phyloP scores from a whole-genome alignment of 2,888 invertebrate genomes.

The Eueremaeus valkanovi region DNA sequence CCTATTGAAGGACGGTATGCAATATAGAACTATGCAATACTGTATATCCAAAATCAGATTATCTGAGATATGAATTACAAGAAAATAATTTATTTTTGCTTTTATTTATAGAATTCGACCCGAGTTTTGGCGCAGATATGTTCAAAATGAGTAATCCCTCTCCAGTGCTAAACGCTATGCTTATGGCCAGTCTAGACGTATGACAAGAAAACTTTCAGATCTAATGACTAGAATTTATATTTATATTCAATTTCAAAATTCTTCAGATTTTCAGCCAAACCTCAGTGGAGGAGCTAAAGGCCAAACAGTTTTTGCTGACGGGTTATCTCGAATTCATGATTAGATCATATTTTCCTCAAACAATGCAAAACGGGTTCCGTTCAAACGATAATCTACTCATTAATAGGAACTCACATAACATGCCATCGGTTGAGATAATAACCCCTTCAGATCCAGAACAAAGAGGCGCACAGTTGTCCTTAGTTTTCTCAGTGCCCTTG shows the following conservation, averaged over 20 bases:
- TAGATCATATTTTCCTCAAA: slow-evolving; percentile 48
- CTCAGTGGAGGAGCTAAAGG: slow-evolving; percentile 51
- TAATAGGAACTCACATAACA: neutral
- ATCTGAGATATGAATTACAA: neutral
- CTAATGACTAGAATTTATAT: neutral
- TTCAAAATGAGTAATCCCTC: slow-evolving; percentile 59
- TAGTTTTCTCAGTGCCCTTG: slow-evolving; percentile 55
- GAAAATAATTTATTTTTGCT: neutral
- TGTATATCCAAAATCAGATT: no score
- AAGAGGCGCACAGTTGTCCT: slow-evolving; percentile 58
- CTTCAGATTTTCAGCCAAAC: slow-evolving; percentile 56
- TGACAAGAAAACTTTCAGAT: slow-evolving; percentile 21
- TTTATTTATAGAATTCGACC: slow-evolving; percentile 53
- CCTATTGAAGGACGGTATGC: slow-evolving; percentile 55
- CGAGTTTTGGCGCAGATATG: slow-evolving; percentile 55
- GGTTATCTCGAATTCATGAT: slow-evolving; percentile 58
- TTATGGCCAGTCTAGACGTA: slow-evolving; percentile 51
- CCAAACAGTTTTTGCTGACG: slow-evolving; percentile 57
- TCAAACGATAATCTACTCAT: neutral
- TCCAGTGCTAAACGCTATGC: slow-evolving; percentile 54
- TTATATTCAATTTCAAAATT: slow-evolving; percentile 22
- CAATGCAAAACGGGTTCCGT: neutral
- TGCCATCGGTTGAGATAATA: slow-evolving; percentile 52
- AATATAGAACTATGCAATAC: no score
- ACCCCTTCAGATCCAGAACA: slow-evolving; percentile 57